These are phyloP conservation scores for Drosophila subpulchrella DNA, from an alignment of 1,140 invertebrate genomes.

Conservation along the genomic window DNA sequence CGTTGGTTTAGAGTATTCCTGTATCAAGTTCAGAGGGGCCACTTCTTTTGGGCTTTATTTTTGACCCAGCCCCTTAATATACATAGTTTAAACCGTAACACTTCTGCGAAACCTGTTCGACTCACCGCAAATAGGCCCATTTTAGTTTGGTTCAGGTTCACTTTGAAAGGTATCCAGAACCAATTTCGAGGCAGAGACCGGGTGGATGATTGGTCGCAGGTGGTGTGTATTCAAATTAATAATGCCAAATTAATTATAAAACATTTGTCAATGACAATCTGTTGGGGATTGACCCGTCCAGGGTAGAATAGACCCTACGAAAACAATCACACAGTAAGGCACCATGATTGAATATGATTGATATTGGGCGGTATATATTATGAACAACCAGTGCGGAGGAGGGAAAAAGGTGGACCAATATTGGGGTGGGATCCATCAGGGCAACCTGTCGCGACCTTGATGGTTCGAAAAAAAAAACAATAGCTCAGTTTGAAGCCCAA, in stretches of 20 bases:
- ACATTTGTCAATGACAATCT: constrained; percentile 76
- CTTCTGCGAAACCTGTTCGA: neutral
- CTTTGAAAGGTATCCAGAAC: neutral
- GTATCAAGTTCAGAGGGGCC: too few relatives aligned
- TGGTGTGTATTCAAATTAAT: constrained; percentile 73
- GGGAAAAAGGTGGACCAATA: neutral
- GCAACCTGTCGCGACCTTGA: constrained; percentile 67
- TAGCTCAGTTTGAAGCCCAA: constrained; percentile 60
- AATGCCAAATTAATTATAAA: constrained; percentile 77
- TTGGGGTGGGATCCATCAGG: constrained; percentile 23
- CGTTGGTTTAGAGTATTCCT: too few relatives aligned
- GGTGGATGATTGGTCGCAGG: constrained; percentile 35
- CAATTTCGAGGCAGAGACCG: neutral
- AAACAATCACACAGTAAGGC: constrained; percentile 2
- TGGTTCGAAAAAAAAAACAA: constrained; percentile 49
- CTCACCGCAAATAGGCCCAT: neutral
- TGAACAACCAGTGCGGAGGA: constrained; percentile 38
- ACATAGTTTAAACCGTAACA: neutral
- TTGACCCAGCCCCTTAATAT: neutral
- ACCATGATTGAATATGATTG: constrained; percentile 78
- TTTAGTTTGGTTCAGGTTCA: neutral
- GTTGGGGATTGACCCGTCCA: constrained; percentile 38
- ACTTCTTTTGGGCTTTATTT: too few relatives aligned
- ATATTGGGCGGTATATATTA: constrained; percentile 70
- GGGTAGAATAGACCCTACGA: constrained; percentile 3